phyloP scores from a whole-genome alignment of 2,797 vertebrate species.

The Denticeps clupeoides region DNA sequence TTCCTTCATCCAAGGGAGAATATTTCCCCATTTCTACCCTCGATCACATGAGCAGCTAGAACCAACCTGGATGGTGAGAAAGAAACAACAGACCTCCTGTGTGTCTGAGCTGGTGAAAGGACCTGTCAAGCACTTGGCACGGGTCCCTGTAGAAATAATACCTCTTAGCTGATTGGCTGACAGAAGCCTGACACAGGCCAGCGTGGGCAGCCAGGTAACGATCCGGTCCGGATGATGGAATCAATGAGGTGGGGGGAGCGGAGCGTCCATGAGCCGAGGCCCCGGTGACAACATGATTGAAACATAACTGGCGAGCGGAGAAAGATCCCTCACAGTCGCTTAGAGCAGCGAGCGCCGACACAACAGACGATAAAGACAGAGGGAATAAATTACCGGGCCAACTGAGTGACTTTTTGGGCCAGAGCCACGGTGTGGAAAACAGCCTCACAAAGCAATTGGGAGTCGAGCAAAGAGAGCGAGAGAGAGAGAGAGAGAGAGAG shows the following conservation, averaged over 20 bases:
- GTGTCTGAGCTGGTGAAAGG: background rate
- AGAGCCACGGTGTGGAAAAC: background rate
- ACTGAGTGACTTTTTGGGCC: background rate
- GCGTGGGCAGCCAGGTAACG: slow-evolving; percentile 12
- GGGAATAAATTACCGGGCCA: background rate
- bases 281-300: slow-evolving; percentile 16
- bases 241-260: slow-evolving; percentile 8
- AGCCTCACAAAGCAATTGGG: background rate
- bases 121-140: slow-evolving; percentile 6
- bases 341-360: too few relatives aligned
- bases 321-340: background rate
- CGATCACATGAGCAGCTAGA: background rate
- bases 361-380: background rate
- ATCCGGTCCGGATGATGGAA: slow-evolving; percentile 7
- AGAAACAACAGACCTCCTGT: background rate
- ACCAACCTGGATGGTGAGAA: background rate
- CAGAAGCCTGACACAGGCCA: slow-evolving; percentile 4
- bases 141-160: background rate
- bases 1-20: background rate
- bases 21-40: background rate
- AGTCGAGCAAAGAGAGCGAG: too few relatives aligned
- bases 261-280: background rate
- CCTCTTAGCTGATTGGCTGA: background rate
- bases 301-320: slow-evolving; percentile 6
- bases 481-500: too few relatives aligned